A percentile compares a stretch with the other conserved stretches of the same genome.
Conservation (phyloP, 2,797 vertebrate species). For the Taeniopygia guttata region DNA sequence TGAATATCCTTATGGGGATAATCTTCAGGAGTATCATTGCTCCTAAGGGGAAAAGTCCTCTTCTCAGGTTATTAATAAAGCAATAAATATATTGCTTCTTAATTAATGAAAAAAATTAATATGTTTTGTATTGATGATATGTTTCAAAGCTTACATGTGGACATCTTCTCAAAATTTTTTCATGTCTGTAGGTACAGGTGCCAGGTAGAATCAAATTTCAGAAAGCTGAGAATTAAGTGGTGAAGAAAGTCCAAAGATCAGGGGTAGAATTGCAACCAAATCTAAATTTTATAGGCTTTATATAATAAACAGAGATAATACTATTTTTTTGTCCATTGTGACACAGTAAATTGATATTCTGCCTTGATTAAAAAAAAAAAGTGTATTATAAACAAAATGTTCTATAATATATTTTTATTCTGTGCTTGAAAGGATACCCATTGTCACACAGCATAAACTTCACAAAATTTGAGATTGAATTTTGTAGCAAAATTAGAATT, state of each 20-base stretch:
- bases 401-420: background rate
- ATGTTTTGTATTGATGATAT: background rate
- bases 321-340: background rate
- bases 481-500: background rate
- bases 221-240: background rate
- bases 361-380: background rate
- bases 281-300: background rate
- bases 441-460: background rate
- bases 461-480: background rate
- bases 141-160: background rate
- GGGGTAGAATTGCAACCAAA: background rate
- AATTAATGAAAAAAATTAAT: background rate
- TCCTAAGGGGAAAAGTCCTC: background rate
- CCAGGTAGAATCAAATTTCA: background rate
- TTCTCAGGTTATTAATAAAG: background rate
- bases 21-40: background rate
- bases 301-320: background rate
- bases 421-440: background rate
- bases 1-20: rapidly evolving
- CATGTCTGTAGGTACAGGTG: background rate
- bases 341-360: background rate
- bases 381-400: background rate
- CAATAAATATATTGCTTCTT: background rate
- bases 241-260: background rate
- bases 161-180: background rate